These are phyloP conservation scores for Drosophila mimetica DNA, from an alignment of 2,888 invertebrate species.

Conservation along the genomic window DNA sequence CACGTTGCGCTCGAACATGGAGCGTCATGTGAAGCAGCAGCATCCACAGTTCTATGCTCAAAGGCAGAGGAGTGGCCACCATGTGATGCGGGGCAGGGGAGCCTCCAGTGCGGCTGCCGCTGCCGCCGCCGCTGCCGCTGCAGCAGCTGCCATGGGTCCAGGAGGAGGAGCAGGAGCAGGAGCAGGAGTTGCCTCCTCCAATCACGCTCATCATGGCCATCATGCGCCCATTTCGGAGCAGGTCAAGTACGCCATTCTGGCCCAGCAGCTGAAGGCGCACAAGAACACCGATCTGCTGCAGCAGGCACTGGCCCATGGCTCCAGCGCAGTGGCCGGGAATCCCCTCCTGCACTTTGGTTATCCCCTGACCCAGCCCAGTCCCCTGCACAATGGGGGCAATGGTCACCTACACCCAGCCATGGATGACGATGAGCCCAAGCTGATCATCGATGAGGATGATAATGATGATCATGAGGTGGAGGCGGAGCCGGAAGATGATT, in stretches of 20 bases:
- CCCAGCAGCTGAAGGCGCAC: conserved; percentile 90
- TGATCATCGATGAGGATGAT: conserved; percentile 84
- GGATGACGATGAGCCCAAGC: conserved; percentile 86
- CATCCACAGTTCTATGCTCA: conserved; percentile 96
- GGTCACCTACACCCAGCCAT: conserved; percentile 77
- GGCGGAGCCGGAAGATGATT: conserved; percentile 64
- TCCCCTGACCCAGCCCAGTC: neutral
- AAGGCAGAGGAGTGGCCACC: conserved; percentile 87
- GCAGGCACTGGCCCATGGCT: conserved; percentile 83
- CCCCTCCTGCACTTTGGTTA: conserved; percentile 60
- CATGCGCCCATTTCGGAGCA: conserved; percentile 86
- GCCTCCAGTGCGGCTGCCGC: conserved; percentile 62
- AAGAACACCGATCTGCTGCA: conserved; percentile 83
- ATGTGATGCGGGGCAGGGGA: conserved; percentile 83
- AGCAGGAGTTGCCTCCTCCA: no score
- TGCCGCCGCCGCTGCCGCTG: conserved; percentile 59
- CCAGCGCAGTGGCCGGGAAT: conserved; percentile 73
- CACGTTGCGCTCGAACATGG: conserved; percentile 97
- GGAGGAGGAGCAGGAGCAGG: no score
- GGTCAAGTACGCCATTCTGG: conserved; percentile 90
- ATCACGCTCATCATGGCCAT: conserved; percentile 43
- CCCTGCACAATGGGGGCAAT: conserved; percentile 16
- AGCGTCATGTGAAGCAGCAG: conserved; percentile 96
- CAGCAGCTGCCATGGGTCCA: conserved; percentile 62
- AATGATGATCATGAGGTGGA: conserved; percentile 72